Conservation (phyloP, 2,888 invertebrate species). For the Lasioglossum malachurum region DNA sequence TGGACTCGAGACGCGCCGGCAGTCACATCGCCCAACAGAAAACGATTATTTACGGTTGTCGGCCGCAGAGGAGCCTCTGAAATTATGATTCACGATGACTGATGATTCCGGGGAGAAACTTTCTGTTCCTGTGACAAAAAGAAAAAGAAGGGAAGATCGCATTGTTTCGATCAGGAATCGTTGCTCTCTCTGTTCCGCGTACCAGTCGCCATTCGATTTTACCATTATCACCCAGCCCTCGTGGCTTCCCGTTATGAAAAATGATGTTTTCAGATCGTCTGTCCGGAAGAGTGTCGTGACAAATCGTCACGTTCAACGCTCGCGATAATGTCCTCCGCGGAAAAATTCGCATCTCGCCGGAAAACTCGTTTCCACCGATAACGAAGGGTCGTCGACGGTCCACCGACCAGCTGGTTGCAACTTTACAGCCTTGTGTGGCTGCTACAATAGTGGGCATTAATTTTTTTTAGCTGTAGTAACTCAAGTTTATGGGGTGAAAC, state of each 20-base stretch:
- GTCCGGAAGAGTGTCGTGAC: conserved; percentile 62
- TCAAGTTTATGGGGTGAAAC: neutral
- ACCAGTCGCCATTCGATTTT: conserved; percentile 51
- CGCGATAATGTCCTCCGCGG: conserved; percentile 43
- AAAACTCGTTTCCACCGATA: neutral
- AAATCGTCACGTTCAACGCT: conserved; percentile 67
- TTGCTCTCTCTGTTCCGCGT: neutral
- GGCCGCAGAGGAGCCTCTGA: neutral
- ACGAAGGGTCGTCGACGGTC: neutral
- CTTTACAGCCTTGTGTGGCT: neutral
- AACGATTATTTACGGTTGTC: conserved; percentile 1
- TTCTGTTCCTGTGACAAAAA: neutral
- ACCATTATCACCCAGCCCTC: conserved; percentile 47
- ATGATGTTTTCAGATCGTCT: conserved; percentile 58
- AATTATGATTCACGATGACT: neutral
- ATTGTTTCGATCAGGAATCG: neutral
- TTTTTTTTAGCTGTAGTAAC: neutral
- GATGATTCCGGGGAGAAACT: neutral
- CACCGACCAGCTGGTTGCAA: neutral
- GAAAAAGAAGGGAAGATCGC: neutral
- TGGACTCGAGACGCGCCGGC: neutral
- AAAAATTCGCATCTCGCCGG: conserved; percentile 22
- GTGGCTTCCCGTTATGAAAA: conserved; percentile 41
- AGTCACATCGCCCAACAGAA: neutral
- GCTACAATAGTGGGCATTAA: neutral